phyloP scores from a whole-genome alignment of 2,113 vertebrate species.

The Phylloscopus trochilus region DNA sequence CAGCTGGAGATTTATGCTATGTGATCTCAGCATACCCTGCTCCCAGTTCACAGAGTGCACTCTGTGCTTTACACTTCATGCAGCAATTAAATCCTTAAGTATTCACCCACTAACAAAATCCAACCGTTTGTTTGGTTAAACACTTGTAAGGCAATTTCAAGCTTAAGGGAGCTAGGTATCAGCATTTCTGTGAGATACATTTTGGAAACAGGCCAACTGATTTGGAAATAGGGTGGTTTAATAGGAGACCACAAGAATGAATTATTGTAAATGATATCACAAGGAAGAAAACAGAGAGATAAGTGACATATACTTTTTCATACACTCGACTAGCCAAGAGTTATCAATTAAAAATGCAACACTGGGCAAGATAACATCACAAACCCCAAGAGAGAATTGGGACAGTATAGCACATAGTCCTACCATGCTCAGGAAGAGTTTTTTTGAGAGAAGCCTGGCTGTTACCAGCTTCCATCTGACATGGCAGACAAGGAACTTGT shows the following conservation, averaged over 20 bases:
- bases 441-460: neutral
- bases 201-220: neutral
- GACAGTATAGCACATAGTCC: neutral
- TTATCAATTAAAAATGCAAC: neutral
- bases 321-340: neutral
- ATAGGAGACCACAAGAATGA: neutral
- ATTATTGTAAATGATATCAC: slow-evolving; percentile 1
- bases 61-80: neutral
- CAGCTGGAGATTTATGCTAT: neutral
- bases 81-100: neutral
- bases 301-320: neutral
- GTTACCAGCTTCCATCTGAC: neutral
- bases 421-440: neutral
- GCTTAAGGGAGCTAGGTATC: slow-evolving; percentile 7
- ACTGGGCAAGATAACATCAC: neutral
- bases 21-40: neutral
- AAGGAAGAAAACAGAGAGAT: neutral
- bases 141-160: neutral
- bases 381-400: neutral
- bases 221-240: slow-evolving; percentile 34
- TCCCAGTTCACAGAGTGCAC: neutral
- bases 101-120: neutral
- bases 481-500: neutral
- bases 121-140: neutral
- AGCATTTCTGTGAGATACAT: neutral